Base-by-base conservation (phyloP, 2,113 vertebrate genomes). In the Orthonyx spaldingii region DNA sequence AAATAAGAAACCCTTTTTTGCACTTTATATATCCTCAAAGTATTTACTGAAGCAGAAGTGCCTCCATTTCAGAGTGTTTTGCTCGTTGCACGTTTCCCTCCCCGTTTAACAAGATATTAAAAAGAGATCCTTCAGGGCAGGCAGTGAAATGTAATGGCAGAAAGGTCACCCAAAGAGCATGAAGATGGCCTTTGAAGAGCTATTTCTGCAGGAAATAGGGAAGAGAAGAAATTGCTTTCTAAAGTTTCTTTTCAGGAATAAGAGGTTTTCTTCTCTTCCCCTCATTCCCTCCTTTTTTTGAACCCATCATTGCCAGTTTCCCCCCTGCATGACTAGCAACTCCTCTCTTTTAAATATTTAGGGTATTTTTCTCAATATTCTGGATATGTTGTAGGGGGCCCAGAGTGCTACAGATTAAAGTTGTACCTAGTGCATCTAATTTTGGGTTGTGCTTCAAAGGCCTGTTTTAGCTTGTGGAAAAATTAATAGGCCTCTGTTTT, bases 41-140 rank as follows among this genome's bases (percentile, higher is more conserved):
- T 93, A 90, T 94, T 95, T 96, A 75, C 76, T 87, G 96, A 93
- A 53, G 88, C 88, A 96, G 88, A 95, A 96, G 20, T 71, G 69
- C 52, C 53, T 96, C 86, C 72, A 56, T 94, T 94, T 90, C 85
- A 68, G 76, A 81, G 72, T 60, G 64, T 49, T 88, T 84, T 88
- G 68, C 92, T 93, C 30, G 0, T 71, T 86, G 71, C 60, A 81
- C 9, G 5, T 93, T 94, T 90, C 91, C 49, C 50, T 91, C 77
- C 83, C 72, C 23, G 0, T 94, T 96, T 96, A 94, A 84, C 76
- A 75, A 92, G 94, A 94, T 95, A 87, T 94, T 96, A 95, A 95
- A 92, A 93, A 92, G 86, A 59, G 55, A 52, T 33, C 76, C 96
- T 90, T 80, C 55, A 52, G 96, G 96, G 93, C 72, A 96, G 56